Conservation (phyloP, 2,888 invertebrate species). For the Punctoribates punctum region DNA sequence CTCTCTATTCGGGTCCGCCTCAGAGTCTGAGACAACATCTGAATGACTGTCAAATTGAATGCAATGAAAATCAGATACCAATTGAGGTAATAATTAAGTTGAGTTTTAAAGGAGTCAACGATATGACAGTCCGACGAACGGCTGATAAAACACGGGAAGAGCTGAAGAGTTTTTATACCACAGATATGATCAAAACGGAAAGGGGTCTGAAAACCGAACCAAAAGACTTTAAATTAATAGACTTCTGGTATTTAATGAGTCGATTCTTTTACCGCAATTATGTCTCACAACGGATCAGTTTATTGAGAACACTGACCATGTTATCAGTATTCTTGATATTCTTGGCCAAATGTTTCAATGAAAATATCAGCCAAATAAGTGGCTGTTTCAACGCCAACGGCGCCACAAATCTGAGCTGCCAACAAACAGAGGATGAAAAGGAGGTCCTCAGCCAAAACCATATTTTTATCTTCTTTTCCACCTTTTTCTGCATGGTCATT, state of each 20-base stretch:
- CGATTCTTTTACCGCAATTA: not conserved
- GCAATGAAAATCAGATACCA: constrained; percentile 3
- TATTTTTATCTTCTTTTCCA: too few relatives aligned
- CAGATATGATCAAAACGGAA: not conserved
- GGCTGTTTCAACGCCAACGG: too few relatives aligned
- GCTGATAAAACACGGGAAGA: too few relatives aligned
- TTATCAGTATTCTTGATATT: not conserved
- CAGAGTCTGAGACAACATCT: not conserved
- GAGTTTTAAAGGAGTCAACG: not conserved
- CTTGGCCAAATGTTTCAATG: too few relatives aligned
- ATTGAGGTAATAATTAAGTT: not conserved
- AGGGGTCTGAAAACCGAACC: not conserved
- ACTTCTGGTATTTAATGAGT: not conserved
- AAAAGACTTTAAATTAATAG: not conserved
- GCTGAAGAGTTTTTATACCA: not conserved
- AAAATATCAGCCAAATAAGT: too few relatives aligned
- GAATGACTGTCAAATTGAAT: not conserved
- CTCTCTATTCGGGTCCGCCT: constrained; percentile 13
- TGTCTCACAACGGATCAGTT: not conserved
- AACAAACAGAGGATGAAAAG: too few relatives aligned
- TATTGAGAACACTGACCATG: not conserved
- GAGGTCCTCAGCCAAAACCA: too few relatives aligned
- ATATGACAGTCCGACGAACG: too few relatives aligned
- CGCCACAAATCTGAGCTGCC: too few relatives aligned
- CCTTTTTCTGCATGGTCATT: too few relatives aligned